Base-by-base conservation (phyloP, 2,113 vertebrate genomes). In the Xenus cinereus region DNA sequence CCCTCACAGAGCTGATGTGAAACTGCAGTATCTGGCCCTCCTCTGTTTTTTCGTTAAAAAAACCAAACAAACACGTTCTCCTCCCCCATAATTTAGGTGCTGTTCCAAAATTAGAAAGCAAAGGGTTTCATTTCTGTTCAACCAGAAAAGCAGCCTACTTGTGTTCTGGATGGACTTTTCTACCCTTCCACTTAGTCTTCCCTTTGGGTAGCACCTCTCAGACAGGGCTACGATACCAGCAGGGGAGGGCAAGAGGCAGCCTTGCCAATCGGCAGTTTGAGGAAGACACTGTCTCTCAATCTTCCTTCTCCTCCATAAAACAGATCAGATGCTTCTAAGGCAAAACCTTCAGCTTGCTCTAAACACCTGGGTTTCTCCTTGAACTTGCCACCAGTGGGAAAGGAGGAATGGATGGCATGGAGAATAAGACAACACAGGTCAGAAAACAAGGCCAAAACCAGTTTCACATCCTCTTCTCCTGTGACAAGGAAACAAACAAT, bases 151-250 rank as follows among this genome's bases (percentile, higher is more conserved):
- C 35, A 39, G 33, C 4, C n/a, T 33, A 1, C 15, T 50, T 63
- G 35, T 75, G 35, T 41, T 79, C 39, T 67, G 30, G 27, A 51
- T 74, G 56, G 7, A 11, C 43, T 78, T 89, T 81, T 71, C 72
- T 73, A 7, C 20, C 4, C 66, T 71, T 57, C 28, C 41, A 39
- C 9, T 50, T n/a, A 12, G 7, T 3, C 33, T 27, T 73, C 33
- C 43, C 71, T 39, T 3, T 17, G 26, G 5, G 19, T 12, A 64
- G 27, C 54, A 21, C 7, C 39, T 59, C 50, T 7, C 12, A 20
- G 22, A 28, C 0, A 1, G 10, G 27, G 48, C 53, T 64, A 9
- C 0, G 0, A 22, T 0, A 64, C 48, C 0, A 0, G 43, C 19
- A 46, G 33, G 7, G n/a, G 37, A 79, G 24, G 27, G 67, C 20